These are phyloP conservation scores for Champsocephalus esox DNA, from an alignment of 2,797 vertebrate species.

Conservation along the genomic window DNA sequence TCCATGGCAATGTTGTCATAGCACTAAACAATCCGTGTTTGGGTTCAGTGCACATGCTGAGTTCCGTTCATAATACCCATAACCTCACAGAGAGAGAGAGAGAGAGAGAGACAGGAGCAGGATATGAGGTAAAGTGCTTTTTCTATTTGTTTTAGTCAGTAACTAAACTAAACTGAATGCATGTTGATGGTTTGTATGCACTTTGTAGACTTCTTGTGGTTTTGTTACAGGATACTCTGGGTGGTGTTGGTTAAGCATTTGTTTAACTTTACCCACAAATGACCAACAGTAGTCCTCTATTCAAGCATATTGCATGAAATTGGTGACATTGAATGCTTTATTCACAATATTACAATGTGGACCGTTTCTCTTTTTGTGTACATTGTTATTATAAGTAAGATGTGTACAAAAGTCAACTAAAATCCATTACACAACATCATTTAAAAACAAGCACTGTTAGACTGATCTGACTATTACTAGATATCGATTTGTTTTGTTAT, in stretches of 20 bases:
- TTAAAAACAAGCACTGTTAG: too few species aligned
- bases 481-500: too few species aligned
- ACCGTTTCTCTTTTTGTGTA: too few species aligned
- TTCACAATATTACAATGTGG: too few species aligned
- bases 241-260: neutral
- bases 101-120: conserved; percentile 8
- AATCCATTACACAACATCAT: neutral
- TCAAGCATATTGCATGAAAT: neutral
- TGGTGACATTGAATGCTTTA: neutral
- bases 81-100: conserved; percentile 15
- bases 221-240: neutral
- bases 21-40: conserved; percentile 72
- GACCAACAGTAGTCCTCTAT: neutral
- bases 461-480: too few species aligned
- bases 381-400: too few species aligned
- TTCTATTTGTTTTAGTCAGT: neutral
- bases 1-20: conserved; percentile 79
- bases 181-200: neutral
- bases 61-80: conserved; percentile 11
- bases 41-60: conserved; percentile 48
- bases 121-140: conserved; percentile 44
- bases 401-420: neutral
- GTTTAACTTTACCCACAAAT: conserved; percentile 7
- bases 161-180: neutral
- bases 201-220: neutral